Evolutionary conservation across 2,888 invertebrate genomes (phyloP).

Genomic region (Yponomeuta sedellus): DNA sequence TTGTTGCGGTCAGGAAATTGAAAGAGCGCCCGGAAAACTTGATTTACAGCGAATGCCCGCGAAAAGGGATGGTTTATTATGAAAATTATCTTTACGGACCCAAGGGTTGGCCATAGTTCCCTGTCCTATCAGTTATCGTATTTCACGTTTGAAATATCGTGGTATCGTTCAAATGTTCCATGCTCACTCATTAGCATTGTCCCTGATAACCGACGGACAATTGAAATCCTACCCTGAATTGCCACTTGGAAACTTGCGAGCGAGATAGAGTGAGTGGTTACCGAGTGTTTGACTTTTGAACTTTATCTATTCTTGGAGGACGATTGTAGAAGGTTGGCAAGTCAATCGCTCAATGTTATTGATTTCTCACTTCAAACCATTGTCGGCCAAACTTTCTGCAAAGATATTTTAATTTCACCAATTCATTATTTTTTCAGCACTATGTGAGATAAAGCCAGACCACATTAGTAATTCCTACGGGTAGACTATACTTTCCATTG

Average conservation of each 20-base stretch:
- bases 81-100: conserved; percentile 55
- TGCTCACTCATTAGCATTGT: conserved; percentile 6
- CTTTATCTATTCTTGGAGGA: not conserved
- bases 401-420: not conserved
- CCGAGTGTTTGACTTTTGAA: not conserved
- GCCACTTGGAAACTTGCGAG: not conserved
- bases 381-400: not conserved
- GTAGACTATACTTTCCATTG: not conserved
- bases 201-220: conserved; percentile 6
- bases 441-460: conserved; percentile 5
- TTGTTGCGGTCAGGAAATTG: conserved; percentile 67
- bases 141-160: conserved; percentile 17
- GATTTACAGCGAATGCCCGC: conserved; percentile 63
- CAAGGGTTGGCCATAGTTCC: conserved; percentile 17
- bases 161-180: conserved; percentile 2
- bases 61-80: conserved; percentile 68
- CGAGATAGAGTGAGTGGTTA: not conserved
- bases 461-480: conserved; percentile 3
- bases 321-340: not conserved
- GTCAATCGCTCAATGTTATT: not conserved
- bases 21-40: conserved; percentile 64
- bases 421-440: not conserved
- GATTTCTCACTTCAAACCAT: not conserved
- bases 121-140: conserved; percentile 20
- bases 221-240: not conserved